Evolutionary conservation across 2,113 vertebrate species (phyloP).

Genomic region (Spermophilus dauricus): DNA sequence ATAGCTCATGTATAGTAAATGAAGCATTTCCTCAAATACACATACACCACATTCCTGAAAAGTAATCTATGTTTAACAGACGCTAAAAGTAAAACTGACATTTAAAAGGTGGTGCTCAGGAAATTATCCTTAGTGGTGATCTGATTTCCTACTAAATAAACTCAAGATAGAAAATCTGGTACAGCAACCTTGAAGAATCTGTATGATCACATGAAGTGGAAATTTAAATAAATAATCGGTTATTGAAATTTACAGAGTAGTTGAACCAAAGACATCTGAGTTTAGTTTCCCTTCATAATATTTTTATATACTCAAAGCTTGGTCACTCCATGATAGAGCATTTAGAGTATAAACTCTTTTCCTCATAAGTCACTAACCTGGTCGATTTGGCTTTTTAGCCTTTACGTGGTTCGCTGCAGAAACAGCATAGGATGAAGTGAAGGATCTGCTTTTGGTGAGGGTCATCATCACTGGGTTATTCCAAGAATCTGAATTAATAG

Average conservation of each 20-base stretch:
- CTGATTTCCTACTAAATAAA: not conserved
- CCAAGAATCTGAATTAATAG: constrained; percentile 90
- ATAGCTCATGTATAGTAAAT: not conserved
- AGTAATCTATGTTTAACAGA: not conserved
- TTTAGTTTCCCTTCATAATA: not conserved
- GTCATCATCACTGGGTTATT: constrained; percentile 92
- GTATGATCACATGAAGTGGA: not conserved
- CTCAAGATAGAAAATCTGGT: not conserved
- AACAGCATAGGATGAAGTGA: constrained; percentile 92
- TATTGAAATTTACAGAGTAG: not conserved
- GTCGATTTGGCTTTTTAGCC: constrained; percentile 91
- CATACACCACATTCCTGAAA: not conserved
- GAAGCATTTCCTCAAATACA: not conserved
- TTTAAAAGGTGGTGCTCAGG: not conserved
- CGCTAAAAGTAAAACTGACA: not conserved
- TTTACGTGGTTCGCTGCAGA: constrained; percentile 93
- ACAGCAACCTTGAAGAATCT: not conserved
- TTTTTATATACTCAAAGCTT: not conserved
- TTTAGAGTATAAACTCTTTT: not conserved
- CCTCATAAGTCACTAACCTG: constrained; percentile 85
- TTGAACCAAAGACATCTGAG: not conserved
- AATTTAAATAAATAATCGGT: not conserved
- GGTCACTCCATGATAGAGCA: not conserved
- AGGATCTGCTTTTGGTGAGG: constrained; percentile 94
- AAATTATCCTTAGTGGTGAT: not conserved